These are phyloP conservation scores for Porites evermanni DNA, from an alignment of 92 coral and sea anemone genomes.

Conservation along the genomic window DNA sequence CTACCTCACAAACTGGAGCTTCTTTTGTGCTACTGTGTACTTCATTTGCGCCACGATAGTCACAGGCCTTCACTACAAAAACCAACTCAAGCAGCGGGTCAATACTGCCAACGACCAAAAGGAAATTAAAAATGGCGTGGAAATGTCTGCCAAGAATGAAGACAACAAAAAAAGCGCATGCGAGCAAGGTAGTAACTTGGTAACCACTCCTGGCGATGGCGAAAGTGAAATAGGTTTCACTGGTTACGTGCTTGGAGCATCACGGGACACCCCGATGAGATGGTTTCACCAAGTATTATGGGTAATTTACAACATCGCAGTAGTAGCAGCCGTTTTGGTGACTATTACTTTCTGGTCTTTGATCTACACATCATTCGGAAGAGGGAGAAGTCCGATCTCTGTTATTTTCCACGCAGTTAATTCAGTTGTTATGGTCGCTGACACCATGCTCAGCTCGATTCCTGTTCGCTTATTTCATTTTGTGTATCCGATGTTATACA, in stretches of 20 bases:
- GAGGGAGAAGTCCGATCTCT: slow-evolving; percentile 64
- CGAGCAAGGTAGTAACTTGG: not conserved
- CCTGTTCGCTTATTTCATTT: slow-evolving; percentile 83
- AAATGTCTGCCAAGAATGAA: not conserved
- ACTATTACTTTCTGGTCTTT: slow-evolving; percentile 76
- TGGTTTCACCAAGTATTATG: slow-evolving; percentile 90
- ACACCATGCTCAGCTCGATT: slow-evolving; percentile 70
- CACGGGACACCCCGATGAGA: slow-evolving; percentile 33
- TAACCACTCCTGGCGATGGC: not conserved
- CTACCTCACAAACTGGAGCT: slow-evolving; percentile 94
- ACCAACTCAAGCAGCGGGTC: slow-evolving; percentile 43
- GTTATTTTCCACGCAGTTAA: slow-evolving; percentile 76
- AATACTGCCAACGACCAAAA: not conserved
- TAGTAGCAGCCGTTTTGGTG: slow-evolving; percentile 60
- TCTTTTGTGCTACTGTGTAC: slow-evolving; percentile 62
- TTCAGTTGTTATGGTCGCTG: slow-evolving; percentile 70
- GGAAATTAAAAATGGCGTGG: slow-evolving; percentile 36
- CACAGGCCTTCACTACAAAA: slow-evolving; percentile 62
- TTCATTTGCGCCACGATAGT: slow-evolving; percentile 71
- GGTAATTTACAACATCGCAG: slow-evolving; percentile 80
- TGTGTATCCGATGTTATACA: slow-evolving; percentile 69
- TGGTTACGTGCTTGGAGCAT: slow-evolving; percentile 2
- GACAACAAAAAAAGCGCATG: not conserved
- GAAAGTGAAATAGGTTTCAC: slow-evolving; percentile 16
- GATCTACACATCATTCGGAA: slow-evolving; percentile 21